Evolutionary conservation across 2,113 vertebrate species (phyloP), one percentile per base, ranked within the genome.

Genomic region (Festucalex cinctus): DNA sequence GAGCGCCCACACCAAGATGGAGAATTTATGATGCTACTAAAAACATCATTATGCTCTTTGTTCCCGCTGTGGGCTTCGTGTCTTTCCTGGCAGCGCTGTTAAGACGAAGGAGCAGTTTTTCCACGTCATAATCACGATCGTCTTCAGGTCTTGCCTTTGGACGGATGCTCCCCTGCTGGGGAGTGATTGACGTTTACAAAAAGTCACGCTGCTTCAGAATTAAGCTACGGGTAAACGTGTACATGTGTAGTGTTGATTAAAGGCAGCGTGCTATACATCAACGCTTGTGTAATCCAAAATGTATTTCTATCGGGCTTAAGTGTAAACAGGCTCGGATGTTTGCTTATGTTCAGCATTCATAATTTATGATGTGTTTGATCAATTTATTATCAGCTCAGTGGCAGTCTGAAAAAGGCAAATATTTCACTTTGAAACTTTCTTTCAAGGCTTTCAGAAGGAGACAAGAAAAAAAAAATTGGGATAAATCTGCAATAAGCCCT

Each of bases 161-260:
- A 77, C 62, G 71, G 64, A 71, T 80, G 79, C 78, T 69, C 49
- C 44, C 61, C 76, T 54, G 41, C 60, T 71, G 46, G 37, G 66
- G 69, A 81, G 63, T 73, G 86, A 88, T 76, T 82, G 88, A 84
- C 83, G 83, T 86, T 87, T 88, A 73, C 35, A 76, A 86, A 87
- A 54, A 54, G 22, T 26, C 51, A 51, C n/a, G 85, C 79, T 80
- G 65, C 66, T 75, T 73, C 69, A 71, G 71, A 68, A 61, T 73
- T 61, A 74, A 75, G 73, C 36, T 26, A 16, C 63, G 57, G 43
- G 46, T 57, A n/a, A n/a, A n/a, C n/a, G 46, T 46, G 36, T 35
- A 20, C 28, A 2, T 36, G 20, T 64, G 12, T 67, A 13, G 32
- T 36, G 19, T 20, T 60, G 19, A 37, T 36, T 60, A 10, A n/a